Evolutionary conservation across 2,888 invertebrate genomes (phyloP).

Genomic region (Lysandra bellargus): DNA sequence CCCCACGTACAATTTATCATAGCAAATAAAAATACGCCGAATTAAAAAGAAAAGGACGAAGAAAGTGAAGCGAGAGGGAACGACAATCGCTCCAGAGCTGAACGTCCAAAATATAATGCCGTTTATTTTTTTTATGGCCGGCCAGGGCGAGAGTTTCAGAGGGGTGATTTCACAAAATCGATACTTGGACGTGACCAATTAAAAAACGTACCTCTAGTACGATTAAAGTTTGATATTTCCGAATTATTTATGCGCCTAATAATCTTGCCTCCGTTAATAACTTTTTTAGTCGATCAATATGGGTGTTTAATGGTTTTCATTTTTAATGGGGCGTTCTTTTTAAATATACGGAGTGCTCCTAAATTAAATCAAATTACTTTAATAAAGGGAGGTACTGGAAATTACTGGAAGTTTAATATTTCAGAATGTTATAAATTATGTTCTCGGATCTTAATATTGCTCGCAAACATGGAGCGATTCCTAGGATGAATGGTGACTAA

Average conservation of each 20-base stretch:
- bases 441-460: not conserved
- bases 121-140: conserved; percentile 62
- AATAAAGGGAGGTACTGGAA: conserved; percentile 2
- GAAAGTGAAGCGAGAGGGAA: conserved; percentile 68
- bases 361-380: not conserved
- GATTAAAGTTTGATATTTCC: conserved; percentile 52
- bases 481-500: conserved; percentile 11
- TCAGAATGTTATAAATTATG: not conserved
- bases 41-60: conserved; percentile 78
- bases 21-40: conserved; percentile 78
- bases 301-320: conserved; percentile 22
- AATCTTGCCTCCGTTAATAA: conserved; percentile 37
- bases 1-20: conserved; percentile 78
- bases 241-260: conserved; percentile 46
- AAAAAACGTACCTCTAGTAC: conserved; percentile 48
- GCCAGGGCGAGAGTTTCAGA: conserved; percentile 50
- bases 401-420: not conserved
- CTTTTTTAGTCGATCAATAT: conserved; percentile 38
- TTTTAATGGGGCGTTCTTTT: not conserved
- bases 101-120: conserved; percentile 66
- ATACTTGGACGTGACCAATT: conserved; percentile 55
- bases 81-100: conserved; percentile 58
- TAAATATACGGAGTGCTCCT: not conserved
- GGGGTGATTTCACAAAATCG: conserved; percentile 57
- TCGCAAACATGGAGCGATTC: not conserved